phyloP scores from a whole-genome alignment of 2,888 invertebrate species.

The Neoscelio sp. region DNA sequence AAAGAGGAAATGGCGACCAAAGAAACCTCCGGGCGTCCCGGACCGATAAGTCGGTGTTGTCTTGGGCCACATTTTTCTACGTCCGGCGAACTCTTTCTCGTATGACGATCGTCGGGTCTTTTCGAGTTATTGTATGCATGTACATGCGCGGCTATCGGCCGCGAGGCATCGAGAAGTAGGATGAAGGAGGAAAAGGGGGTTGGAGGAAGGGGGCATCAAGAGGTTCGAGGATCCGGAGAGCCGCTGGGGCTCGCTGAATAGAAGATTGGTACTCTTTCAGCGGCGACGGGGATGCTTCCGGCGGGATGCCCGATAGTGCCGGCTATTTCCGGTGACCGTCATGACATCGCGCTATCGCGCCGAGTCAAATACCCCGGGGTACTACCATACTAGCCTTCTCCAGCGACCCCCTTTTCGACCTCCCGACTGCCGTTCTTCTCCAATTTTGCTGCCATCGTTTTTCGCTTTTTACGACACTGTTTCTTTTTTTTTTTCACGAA shows the following conservation, averaged over 20 bases:
- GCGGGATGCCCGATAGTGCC: conserved; percentile 81
- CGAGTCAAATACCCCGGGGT: conserved; percentile 65
- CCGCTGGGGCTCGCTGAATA: conserved; percentile 77
- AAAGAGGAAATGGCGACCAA: conserved; percentile 51
- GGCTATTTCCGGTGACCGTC: conserved; percentile 83
- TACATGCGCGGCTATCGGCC: conserved; percentile 57
- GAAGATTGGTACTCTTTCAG: conserved; percentile 83
- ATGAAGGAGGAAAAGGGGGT: conserved; percentile 26
- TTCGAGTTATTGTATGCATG: conserved; percentile 62
- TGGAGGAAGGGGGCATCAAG: conserved; percentile 26
- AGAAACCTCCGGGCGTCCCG: conserved; percentile 35
- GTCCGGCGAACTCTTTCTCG: conserved; percentile 34
- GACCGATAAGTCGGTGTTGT: conserved; percentile 67
- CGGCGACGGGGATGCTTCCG: conserved; percentile 81
- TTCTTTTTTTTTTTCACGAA: conserved; percentile 18
- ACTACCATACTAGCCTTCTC: conserved; percentile 55
- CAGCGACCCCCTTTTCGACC: conserved; percentile 4
- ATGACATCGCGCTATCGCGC: conserved; percentile 80
- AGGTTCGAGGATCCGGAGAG: conserved; percentile 61
- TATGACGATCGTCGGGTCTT: conserved; percentile 30
- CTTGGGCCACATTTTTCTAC: conserved; percentile 57
- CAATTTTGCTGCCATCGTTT: conserved; percentile 33
- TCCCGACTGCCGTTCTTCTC: not conserved
- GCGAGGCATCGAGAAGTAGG: conserved; percentile 40
- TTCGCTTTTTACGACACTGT: conserved; percentile 48